Conservation (phyloP, 2,888 invertebrate species). For the Petrolisthes manimaculis region DNA sequence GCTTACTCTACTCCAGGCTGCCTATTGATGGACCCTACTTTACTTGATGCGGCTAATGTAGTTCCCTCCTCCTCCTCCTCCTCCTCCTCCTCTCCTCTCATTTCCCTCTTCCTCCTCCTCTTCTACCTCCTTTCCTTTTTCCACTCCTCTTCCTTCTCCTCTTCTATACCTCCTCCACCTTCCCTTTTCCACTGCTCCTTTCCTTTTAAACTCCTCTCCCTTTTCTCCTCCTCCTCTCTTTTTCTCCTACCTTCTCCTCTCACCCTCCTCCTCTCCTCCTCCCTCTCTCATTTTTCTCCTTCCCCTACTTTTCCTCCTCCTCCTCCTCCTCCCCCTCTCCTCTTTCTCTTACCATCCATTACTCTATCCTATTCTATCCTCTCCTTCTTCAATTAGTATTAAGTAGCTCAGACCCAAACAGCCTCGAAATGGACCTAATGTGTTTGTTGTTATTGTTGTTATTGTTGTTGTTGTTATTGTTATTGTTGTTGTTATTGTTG, state of each 20-base stretch:
- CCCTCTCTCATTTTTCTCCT: slow-evolving; percentile 4
- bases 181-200: slow-evolving; percentile 1
- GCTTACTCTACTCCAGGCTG: too few species aligned
- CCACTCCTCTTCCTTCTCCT: slow-evolving; percentile 21
- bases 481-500: too few species aligned
- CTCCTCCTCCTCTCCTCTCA: slow-evolving; percentile 12
- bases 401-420: not conserved
- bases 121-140: slow-evolving; percentile 18
- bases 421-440: not conserved
- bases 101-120: slow-evolving; percentile 15
- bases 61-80: slow-evolving; percentile 13
- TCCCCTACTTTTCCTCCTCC: slow-evolving; percentile 5
- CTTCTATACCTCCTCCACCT: not conserved
- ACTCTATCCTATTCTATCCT: not conserved
- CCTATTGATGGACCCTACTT: too few species aligned
- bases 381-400: not conserved
- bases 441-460: too few species aligned
- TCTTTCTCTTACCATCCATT: too few species aligned
- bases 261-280: not conserved
- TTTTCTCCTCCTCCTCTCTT: not conserved
- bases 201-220: not conserved
- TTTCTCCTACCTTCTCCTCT: not conserved
- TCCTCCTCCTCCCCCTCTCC: not conserved
- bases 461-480: too few species aligned
- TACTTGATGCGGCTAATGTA: too few species aligned